Evolutionary conservation across 1,140 invertebrate genomes (phyloP).

Genomic region (Listronotus oregonensis): DNA sequence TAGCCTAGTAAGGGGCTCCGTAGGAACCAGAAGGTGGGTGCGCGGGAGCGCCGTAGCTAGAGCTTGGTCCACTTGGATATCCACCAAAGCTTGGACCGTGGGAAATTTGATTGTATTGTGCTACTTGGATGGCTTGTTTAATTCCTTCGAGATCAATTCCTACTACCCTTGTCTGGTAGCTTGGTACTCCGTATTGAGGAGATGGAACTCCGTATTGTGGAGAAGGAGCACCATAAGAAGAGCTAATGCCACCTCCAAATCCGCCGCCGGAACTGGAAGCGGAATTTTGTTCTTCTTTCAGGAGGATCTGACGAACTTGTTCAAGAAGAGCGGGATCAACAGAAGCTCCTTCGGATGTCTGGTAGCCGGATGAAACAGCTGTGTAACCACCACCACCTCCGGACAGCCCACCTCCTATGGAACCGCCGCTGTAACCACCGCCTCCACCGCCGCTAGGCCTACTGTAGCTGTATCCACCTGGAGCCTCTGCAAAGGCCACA

Average conservation of each 20-base stretch:
- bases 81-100: slow-evolving; percentile 57
- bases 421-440: slow-evolving; percentile 57
- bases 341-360: slow-evolving; percentile 76
- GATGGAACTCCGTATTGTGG: slow-evolving; percentile 67
- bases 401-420: slow-evolving; percentile 56
- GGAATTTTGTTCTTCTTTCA: slow-evolving; percentile 75
- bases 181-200: slow-evolving; percentile 63
- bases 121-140: slow-evolving; percentile 76
- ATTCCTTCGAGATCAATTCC: slow-evolving; percentile 77
- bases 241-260: slow-evolving; percentile 55
- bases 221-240: slow-evolving; percentile 62
- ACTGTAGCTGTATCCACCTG: slow-evolving; percentile 69
- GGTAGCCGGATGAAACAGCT: slow-evolving; percentile 72
- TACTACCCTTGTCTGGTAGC: slow-evolving; percentile 65
- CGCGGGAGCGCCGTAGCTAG: slow-evolving; percentile 44
- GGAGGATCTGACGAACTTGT: slow-evolving; percentile 78
- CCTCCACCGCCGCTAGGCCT: slow-evolving; percentile 62
- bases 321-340: slow-evolving; percentile 78
- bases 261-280: slow-evolving; percentile 57
- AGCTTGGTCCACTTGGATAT: slow-evolving; percentile 61
- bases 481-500: slow-evolving; percentile 65
- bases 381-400: slow-evolving; percentile 72
- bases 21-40: slow-evolving; percentile 63
- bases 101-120: slow-evolving; percentile 68
- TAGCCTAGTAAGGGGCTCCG: slow-evolving; percentile 61